Evolutionary conservation across 2,888 invertebrate genomes (phyloP).

Genomic region (Drosophila koepferae): DNA sequence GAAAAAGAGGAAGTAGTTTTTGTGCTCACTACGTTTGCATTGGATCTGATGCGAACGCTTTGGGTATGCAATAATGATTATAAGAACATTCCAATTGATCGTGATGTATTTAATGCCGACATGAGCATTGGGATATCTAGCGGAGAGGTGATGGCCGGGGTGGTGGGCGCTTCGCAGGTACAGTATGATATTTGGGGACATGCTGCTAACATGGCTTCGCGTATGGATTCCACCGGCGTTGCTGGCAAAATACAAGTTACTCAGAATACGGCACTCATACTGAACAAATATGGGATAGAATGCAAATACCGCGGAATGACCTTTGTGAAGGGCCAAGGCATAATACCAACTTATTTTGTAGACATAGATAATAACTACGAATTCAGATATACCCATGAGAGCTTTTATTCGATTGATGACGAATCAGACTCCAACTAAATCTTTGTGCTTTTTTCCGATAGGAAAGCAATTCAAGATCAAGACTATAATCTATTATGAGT

Average conservation of each 20-base stretch:
- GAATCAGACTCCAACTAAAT: background rate
- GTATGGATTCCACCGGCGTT: slow-evolving; percentile 97
- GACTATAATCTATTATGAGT: background rate
- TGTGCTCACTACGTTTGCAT: slow-evolving; percentile 85
- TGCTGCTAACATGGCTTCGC: slow-evolving; percentile 97
- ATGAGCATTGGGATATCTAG: slow-evolving; percentile 90
- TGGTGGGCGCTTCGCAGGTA: slow-evolving; percentile 96
- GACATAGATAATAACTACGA: slow-evolving; percentile 88
- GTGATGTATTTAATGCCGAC: slow-evolving; percentile 65
- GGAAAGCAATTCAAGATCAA: background rate
- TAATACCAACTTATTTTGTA: slow-evolving; percentile 90
- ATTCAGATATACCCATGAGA: slow-evolving; percentile 15
- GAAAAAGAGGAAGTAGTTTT: slow-evolving; percentile 87
- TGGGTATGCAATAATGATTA: slow-evolving; percentile 85
- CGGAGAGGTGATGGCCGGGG: slow-evolving; percentile 96
- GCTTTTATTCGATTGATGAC: background rate
- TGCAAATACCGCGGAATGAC: slow-evolving; percentile 90
- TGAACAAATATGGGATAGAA: slow-evolving; percentile 88
- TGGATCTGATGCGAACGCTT: slow-evolving; percentile 89
- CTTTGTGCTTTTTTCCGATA: background rate
- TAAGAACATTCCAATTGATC: slow-evolving; percentile 85
- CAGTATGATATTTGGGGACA: slow-evolving; percentile 99
- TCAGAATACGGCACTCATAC: slow-evolving; percentile 89
- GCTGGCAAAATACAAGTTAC: slow-evolving; percentile 92
- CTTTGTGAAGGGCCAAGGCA: slow-evolving; percentile 89